These are phyloP conservation scores for Agonum fuliginosum DNA, from an alignment of 2,888 invertebrate genomes.

Conservation along the genomic window DNA sequence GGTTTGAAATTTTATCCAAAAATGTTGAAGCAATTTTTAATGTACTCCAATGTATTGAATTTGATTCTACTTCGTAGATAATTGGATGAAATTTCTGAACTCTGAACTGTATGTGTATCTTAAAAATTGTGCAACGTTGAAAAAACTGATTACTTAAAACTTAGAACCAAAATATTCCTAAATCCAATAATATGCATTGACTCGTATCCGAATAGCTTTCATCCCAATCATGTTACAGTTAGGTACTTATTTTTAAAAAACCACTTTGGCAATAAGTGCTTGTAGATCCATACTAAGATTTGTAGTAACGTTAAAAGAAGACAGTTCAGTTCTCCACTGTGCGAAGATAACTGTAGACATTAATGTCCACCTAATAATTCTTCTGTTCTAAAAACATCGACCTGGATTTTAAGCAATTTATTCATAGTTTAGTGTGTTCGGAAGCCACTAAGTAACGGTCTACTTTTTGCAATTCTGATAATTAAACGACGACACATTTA, in stretches of 20 bases:
- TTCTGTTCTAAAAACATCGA: conserved; percentile 41
- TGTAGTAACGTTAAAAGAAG: conserved; percentile 12
- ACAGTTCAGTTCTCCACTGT: conserved; percentile 5
- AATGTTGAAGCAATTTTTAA: too few species aligned
- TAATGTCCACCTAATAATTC: conserved; percentile 19
- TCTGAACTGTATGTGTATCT: too few species aligned
- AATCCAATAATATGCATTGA: too few species aligned
- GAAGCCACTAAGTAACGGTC: conserved; percentile 31
- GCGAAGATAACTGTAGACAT: conserved; percentile 30
- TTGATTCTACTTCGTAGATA: too few species aligned
- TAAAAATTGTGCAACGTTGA: too few species aligned
- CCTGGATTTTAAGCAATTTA: conserved; percentile 37
- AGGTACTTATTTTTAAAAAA: background rate
- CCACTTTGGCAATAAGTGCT: conserved; percentile 16
- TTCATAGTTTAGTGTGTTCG: conserved; percentile 28
- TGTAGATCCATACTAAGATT: conserved; percentile 31
- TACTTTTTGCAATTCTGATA: conserved; percentile 28
- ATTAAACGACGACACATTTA: conserved; percentile 1
- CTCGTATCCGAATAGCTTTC: too few species aligned
- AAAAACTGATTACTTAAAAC: too few species aligned
- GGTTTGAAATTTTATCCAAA: too few species aligned
- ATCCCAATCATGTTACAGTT: conserved; percentile 30
- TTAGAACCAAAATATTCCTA: too few species aligned
- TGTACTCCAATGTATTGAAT: too few species aligned
- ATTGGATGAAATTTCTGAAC: too few species aligned